Conservation (phyloP, 2,113 vertebrate genomes). For the Prolemur simus region DNA sequence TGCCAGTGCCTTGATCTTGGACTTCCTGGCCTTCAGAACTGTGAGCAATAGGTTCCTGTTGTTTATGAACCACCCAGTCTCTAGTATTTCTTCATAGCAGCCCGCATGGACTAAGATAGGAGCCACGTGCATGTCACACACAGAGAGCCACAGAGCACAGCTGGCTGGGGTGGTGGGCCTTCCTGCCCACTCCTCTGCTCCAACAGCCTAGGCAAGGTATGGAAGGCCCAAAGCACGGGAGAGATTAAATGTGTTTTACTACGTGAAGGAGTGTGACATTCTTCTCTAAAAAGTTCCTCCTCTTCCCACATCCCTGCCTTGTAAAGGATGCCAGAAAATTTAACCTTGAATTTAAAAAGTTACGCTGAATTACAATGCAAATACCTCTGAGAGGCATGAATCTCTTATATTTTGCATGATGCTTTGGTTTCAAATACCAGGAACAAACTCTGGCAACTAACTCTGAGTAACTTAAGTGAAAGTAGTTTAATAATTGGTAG, state of each 20-base stretch:
- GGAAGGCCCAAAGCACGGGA: neutral
- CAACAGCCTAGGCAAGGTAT: accelerated
- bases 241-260: neutral
- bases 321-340: neutral
- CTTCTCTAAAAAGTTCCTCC: neutral
- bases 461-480: neutral
- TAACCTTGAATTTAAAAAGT: neutral
- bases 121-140: neutral
- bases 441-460: neutral
- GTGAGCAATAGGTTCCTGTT: neutral
- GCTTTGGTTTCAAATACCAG: neutral
- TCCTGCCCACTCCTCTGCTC: neutral
- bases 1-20: neutral
- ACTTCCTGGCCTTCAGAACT: neutral
- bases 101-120: neutral
- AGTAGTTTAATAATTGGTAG: neutral
- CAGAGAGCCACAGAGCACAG: neutral
- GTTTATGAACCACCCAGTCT: neutral
- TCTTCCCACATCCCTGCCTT: neutral
- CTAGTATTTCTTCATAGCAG: neutral
- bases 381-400: neutral
- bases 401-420: accelerated
- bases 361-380: neutral
- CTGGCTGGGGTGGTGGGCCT: neutral
- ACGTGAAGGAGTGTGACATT: neutral